Evolutionary conservation across 2,797 vertebrate genomes (phyloP), one percentile per base, ranked within the genome.

Genomic region (Sparus aurata): DNA sequence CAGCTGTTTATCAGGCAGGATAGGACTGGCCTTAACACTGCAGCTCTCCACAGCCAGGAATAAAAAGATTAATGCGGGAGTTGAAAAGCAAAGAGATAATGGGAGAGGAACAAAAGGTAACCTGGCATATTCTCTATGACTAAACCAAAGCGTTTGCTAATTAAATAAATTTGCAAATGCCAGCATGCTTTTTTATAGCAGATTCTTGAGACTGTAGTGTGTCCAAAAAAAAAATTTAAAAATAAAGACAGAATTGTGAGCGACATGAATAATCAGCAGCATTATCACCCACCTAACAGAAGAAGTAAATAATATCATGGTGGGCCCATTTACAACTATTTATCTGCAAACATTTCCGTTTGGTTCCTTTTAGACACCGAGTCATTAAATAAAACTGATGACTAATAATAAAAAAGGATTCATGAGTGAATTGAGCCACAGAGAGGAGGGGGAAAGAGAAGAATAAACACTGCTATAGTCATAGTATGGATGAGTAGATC

Each of bases 1-100:
- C 15, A 5, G 53, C 53, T 86, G 80, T 77, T 90, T 65, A 88
- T 84, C 61, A 69, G 59, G 27, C 30, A 73, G 72, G 57, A 87
- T 68, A 73, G 58, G 69, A 75, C 54, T 47, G 49, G 60, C 43
- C 63, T 72, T 60, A 79, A 72, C 57, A 70, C 67, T 23, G 54
- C 12, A 62, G 61, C 34, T 76, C 45, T 68, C 49, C 67, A 25
- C 41, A 59, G 53, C 50, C 46, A 72, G 30, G 15, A 52, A 63
- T 65, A 60, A 68, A 60, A 57, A 69, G 64, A 83, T 77, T 67
- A 77, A 52, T 52, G 46, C 43, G 22, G 53, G 49, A 47, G 13
- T 58, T 64, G 66, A 75, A 82, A 71, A 77, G 66, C 45, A 71
- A 69, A 74, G 38, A 59, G 45, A 86, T 64, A 72, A 75, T 52